Percentiles rank a stretch among this genome's conserved stretches.
Conservation (phyloP, 53 echinoderm and acorn worm species). For the Arbacia lixula region DNA sequence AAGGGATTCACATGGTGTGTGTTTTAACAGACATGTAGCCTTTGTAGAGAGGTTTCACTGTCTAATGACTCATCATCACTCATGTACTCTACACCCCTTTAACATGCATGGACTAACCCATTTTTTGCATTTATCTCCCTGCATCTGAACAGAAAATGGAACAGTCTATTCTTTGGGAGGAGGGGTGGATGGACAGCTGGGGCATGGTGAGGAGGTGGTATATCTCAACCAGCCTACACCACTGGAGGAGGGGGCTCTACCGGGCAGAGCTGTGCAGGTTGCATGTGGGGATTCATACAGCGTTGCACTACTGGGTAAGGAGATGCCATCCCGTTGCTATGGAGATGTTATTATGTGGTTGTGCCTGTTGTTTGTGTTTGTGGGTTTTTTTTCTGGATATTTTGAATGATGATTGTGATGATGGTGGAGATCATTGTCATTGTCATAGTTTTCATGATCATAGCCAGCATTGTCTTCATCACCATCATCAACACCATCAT, state of each 20-base stretch:
- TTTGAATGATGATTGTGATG: too few relatives aligned
- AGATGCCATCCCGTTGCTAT: too few relatives aligned
- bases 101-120: slow-evolving; percentile 13
- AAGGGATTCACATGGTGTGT: too few relatives aligned
- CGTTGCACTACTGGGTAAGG: slow-evolving; percentile 86
- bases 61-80: background rate
- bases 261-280: slow-evolving; percentile 67
- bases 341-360: too few relatives aligned
- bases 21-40: too few relatives aligned
- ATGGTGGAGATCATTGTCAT: background rate
- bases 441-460: background rate
- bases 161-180: slow-evolving; percentile 92
- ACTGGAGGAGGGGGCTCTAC: slow-evolving; percentile 62
- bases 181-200: slow-evolving; percentile 90
- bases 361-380: too few relatives aligned
- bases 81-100: background rate
- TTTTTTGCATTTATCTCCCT: background rate
- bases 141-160: slow-evolving; percentile 74
- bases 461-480: background rate
- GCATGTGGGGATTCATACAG: slow-evolving; percentile 88
- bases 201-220: slow-evolving; percentile 74
- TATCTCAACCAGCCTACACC: slow-evolving; percentile 72
- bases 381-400: too few relatives aligned
- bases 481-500: background rate
- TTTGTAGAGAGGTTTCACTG: too few relatives aligned